Base-by-base conservation (phyloP, 1,140 invertebrate genomes). In the Drosophila ogumai region DNA sequence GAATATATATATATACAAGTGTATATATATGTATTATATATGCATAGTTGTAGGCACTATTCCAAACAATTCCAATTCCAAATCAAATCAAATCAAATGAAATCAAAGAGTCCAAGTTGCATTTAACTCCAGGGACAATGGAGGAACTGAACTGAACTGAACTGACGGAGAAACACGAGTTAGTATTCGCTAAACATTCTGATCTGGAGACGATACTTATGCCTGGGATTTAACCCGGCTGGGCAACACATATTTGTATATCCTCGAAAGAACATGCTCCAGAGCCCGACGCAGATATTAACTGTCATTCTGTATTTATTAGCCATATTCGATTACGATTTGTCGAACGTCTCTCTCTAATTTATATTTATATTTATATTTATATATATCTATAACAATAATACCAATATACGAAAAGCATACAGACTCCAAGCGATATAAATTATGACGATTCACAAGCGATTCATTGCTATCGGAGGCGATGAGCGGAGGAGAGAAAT, bases 271-370 rank as follows among this genome's bases (percentile, higher is more conserved):
- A 46, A 22, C 50, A 38, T 22, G n/a, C 31, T 47, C 43, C 41
- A 17, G 17, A 36, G 25, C 19, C 22, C 47, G 4, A n/a, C 22
- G 22, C 54, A 72, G 68, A 72, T 69, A 69, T 69, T 69, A 56
- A 60, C 36, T 68, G 63, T 75, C 75, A 63, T 71, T 78, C 52
- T 78, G 75, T 78, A 77, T 78, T 78, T 78, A 78, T 78, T 78
- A 71, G 75, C 75, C 75, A 78, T 78, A 78, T 77, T 69, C 74
- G 64, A 77, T 77, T 77, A 77, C 75, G 49, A 81, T 81, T 86
- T 86, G 52, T 79, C 66, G 61, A 82, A 47, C 46, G 13, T 81
- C 77, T 85, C 76, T 72, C 74, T 85, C 74, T 85, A 69, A 77
- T 85, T 73, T 84, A 69, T 80, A 73, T 61, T 61, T 63, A 76